Percentiles rank a stretch among this genome's conserved stretches.
These are phyloP conservation scores for Diplodus sargus DNA, from an alignment of 2,797 vertebrate species.

Conservation along the genomic window DNA sequence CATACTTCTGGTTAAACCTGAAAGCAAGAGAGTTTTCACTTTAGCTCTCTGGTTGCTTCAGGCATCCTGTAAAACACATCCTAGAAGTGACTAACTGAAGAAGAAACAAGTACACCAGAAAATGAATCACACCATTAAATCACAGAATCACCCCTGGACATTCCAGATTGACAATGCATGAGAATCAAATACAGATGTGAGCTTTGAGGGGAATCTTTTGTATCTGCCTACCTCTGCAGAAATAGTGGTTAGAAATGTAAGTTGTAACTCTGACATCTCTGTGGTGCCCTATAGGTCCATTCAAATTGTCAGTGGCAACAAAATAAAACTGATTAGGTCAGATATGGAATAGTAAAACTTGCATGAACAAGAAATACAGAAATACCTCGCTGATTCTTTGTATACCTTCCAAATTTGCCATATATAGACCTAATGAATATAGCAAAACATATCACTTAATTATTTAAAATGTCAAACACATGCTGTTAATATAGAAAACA, in stretches of 20 bases:
- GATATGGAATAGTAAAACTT: neutral
- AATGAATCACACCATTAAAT: neutral
- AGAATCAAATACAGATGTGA: neutral
- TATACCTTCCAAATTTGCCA: too few species aligned
- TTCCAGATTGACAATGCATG: conserved; percentile 15
- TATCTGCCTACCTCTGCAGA: neutral
- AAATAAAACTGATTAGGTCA: conserved; percentile 32
- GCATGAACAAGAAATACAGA: neutral
- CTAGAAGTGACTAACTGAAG: conserved; percentile 3
- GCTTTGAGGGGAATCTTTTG: neutral
- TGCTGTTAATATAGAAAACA: neutral
- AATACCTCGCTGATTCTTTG: neutral
- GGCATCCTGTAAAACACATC: neutral
- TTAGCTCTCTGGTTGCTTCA: neutral
- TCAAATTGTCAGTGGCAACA: conserved; percentile 15
- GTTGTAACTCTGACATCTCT: neutral
- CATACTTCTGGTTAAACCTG: neutral
- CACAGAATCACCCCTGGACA: conserved; percentile 7
- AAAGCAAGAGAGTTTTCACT: neutral
- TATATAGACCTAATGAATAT: neutral
- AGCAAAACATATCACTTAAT: conserved; percentile 4
- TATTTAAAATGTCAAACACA: conserved; percentile 30
- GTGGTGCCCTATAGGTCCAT: neutral
- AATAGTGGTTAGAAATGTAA: neutral
- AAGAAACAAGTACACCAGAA: neutral